Percentiles rank a stretch among this genome's conserved stretches.
phyloP scores from a whole-genome alignment of 2,113 vertebrate species.

The Argyrosomus japonicus region DNA sequence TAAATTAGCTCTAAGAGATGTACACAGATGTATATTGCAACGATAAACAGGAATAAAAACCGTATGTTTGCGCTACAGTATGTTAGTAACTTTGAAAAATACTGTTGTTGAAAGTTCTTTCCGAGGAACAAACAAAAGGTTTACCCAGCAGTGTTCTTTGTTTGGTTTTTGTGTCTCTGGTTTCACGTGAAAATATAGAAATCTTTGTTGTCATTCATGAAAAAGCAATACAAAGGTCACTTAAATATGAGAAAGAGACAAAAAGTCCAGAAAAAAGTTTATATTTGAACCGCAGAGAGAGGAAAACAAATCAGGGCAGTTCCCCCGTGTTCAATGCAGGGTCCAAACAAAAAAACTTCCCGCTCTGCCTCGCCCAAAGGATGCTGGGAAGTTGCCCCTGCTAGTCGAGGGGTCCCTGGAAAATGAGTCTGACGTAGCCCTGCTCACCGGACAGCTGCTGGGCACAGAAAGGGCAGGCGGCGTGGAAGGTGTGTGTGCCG shows the following conservation, averaged over 20 bases:
- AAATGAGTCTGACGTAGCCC: constrained; percentile 98
- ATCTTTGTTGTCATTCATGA: constrained; percentile 80
- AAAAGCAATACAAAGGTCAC: constrained; percentile 86
- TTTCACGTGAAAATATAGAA: constrained; percentile 86
- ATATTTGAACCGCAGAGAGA: constrained; percentile 74
- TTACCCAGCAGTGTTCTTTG: constrained; percentile 72
- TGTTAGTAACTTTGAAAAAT: constrained; percentile 75
- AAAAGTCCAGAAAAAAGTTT: constrained; percentile 69
- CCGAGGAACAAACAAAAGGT: constrained; percentile 61
- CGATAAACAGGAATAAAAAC: constrained; percentile 70
- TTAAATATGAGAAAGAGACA: constrained; percentile 81
- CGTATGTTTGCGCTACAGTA: constrained; percentile 30
- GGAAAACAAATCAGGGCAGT: constrained; percentile 37
- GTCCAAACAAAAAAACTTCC: constrained; percentile 13
- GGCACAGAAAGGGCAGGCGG: constrained; percentile 97
- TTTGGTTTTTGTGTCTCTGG: constrained; percentile 74
- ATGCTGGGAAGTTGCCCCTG: constrained; percentile 55
- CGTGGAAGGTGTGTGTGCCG: constrained; percentile 98
- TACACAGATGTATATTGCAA: constrained; percentile 76
- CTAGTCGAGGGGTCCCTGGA: constrained; percentile 98
- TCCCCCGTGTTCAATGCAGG: constrained; percentile 25
- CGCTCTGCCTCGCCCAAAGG: constrained; percentile 1
- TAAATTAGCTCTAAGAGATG: constrained; percentile 76
- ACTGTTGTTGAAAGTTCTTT: constrained; percentile 72
- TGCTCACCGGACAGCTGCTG: constrained; percentile 96